phyloP scores from a whole-genome alignment of 1,140 invertebrate genomes.

The Trichogramma pretiosum region DNA sequence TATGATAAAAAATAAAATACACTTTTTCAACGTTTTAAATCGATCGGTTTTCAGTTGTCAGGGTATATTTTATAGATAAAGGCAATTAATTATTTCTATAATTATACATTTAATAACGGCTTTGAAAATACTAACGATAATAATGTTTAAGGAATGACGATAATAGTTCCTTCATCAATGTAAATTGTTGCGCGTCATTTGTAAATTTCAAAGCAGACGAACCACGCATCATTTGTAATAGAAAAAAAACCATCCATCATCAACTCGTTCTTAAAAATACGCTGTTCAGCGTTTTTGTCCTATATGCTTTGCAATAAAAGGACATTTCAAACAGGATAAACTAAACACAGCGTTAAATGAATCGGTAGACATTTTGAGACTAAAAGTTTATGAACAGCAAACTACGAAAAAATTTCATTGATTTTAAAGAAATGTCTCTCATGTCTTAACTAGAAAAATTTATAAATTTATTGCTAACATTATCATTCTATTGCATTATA shows the following conservation, averaged over 20 bases:
- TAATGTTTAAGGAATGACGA: conserved; percentile 35
- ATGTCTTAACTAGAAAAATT: conserved; percentile 36
- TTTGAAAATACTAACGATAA: conserved; percentile 29
- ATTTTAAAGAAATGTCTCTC: conserved; percentile 33
- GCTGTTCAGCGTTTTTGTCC: conserved; percentile 28
- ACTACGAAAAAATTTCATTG: conserved; percentile 22
- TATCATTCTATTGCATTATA: conserved; percentile 19
- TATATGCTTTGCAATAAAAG: conserved; percentile 23
- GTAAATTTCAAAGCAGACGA: conserved; percentile 19
- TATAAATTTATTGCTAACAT: conserved; percentile 27
- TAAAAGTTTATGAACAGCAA: conserved; percentile 35
- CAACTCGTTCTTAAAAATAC: no score
- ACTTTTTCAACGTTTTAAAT: no score
- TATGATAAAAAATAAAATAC: not conserved
- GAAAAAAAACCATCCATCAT: no score
- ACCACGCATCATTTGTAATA: conserved; percentile 33
- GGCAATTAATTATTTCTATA: conserved; percentile 27
- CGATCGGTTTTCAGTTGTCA: conserved; percentile 26
- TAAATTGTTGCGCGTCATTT: conserved; percentile 42
- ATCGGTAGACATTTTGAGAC: no score
- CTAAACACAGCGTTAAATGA: no score
- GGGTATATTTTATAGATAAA: conserved; percentile 24
- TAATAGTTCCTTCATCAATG: conserved; percentile 41
- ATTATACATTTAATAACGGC: conserved; percentile 19
- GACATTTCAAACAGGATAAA: conserved; percentile 15